Percentiles rank a stretch among this genome's conserved stretches.
Conservation (phyloP, 2,797 vertebrate species). For the Hypotaenidia okinawae region DNA sequence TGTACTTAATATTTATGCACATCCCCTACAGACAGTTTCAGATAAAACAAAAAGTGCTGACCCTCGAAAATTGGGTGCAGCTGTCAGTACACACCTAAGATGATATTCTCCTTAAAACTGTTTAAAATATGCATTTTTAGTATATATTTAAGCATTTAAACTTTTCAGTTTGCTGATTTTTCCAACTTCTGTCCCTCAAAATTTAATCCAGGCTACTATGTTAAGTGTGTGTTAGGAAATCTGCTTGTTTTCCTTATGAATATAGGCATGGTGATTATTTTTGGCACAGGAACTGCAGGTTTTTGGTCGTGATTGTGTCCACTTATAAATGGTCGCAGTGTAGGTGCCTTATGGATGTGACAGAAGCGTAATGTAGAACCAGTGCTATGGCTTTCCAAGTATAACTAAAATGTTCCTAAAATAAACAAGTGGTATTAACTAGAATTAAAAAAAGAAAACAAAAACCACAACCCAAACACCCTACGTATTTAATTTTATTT, state of each 20-base stretch:
- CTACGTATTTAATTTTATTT: background rate
- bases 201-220: background rate
- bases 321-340: background rate
- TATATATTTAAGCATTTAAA: background rate
- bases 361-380: background rate
- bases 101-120: background rate
- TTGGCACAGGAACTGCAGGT: background rate
- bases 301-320: background rate
- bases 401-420: background rate
- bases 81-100: background rate
- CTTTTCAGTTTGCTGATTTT: background rate
- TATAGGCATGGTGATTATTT: background rate
- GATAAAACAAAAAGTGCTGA: background rate
- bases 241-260: background rate
- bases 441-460: background rate
- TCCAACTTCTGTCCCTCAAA: background rate
- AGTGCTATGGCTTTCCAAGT: background rate
- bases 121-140: background rate
- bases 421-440: background rate
- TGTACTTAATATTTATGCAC: background rate
- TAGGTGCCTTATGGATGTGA: background rate
- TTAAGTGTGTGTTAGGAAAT: background rate
- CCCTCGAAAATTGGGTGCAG: background rate
- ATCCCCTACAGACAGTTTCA: background rate
- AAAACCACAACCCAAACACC: too few species aligned